Conservation (phyloP, 2,888 invertebrate species). For the Coelopa pilipes region DNA sequence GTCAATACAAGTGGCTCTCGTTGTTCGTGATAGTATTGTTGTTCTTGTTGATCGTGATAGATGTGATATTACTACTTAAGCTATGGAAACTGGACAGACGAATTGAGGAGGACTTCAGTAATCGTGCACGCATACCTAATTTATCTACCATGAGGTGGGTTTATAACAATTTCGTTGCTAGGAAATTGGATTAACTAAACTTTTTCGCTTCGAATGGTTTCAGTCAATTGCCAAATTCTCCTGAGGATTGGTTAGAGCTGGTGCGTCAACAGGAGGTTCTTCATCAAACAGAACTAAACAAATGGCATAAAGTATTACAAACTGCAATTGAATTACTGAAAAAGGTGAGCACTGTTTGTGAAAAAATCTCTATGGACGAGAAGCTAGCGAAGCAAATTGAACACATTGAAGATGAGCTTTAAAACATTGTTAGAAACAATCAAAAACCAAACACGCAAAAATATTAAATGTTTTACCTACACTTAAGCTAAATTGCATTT, state of each 20-base stretch:
- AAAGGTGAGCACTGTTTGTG: constrained; percentile 73
- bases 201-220: background rate
- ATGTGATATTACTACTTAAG: constrained; percentile 85
- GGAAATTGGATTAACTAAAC: constrained; percentile 3
- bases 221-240: constrained; percentile 78
- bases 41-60: constrained; percentile 75
- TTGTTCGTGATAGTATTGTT: constrained; percentile 70
- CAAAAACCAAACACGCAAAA: constrained; percentile 4
- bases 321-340: constrained; percentile 77
- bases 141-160: constrained; percentile 61
- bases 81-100: constrained; percentile 78
- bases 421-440: constrained; percentile 21
- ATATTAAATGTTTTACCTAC: too few species aligned
- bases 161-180: background rate
- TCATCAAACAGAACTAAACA: constrained; percentile 82
- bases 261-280: constrained; percentile 83
- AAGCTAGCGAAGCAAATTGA: constrained; percentile 60
- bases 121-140: constrained; percentile 60
- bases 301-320: constrained; percentile 83
- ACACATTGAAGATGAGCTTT: constrained; percentile 51
- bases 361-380: constrained; percentile 61
- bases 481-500: too few species aligned
- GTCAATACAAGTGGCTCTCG: constrained; percentile 63
- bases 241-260: constrained; percentile 84
- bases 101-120: constrained; percentile 61